Percentiles rank a stretch among this genome's conserved stretches.
phyloP scores from a whole-genome alignment of 30 jellyfish, hydroid and myxozoan species.

The Cassiopea andromeda region DNA sequence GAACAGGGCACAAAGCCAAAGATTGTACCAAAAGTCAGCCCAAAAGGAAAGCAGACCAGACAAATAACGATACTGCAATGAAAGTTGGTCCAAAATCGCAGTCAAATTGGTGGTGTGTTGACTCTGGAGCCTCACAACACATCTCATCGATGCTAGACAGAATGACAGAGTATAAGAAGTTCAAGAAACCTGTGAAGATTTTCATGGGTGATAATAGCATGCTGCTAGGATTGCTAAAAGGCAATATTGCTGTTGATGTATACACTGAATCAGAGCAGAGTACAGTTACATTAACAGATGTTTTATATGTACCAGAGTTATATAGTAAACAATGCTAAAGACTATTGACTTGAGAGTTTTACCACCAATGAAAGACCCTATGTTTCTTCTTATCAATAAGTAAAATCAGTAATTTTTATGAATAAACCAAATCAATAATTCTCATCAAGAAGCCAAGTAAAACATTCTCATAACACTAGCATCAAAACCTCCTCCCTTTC shows the following conservation, averaged over 20 bases:
- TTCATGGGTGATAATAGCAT: not conserved
- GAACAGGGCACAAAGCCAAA: not conserved
- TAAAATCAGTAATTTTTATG: no score
- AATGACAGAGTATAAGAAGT: not conserved
- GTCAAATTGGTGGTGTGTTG: not conserved
- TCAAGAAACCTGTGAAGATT: not conserved
- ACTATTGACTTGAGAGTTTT: constrained; percentile 7
- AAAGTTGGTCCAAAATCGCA: not conserved
- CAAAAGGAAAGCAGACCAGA: not conserved
- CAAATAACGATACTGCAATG: not conserved
- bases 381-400: no score
- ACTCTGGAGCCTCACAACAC: not conserved
- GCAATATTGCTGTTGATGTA: not conserved
- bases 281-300: not conserved
- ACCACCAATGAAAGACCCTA: no score
- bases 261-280: not conserved
- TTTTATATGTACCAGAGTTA: not conserved
- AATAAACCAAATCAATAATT: no score
- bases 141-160: not conserved
- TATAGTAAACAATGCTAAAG: not conserved
- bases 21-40: not conserved
- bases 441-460: no score
- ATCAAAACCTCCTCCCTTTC: no score
- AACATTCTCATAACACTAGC: not conserved
- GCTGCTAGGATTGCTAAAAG: not conserved